A percentile compares a stretch with the other conserved stretches of the same genome.
These are phyloP conservation scores for Aplodontia rufa DNA, from an alignment of 2,113 vertebrate genomes.

Conservation along the genomic window DNA sequence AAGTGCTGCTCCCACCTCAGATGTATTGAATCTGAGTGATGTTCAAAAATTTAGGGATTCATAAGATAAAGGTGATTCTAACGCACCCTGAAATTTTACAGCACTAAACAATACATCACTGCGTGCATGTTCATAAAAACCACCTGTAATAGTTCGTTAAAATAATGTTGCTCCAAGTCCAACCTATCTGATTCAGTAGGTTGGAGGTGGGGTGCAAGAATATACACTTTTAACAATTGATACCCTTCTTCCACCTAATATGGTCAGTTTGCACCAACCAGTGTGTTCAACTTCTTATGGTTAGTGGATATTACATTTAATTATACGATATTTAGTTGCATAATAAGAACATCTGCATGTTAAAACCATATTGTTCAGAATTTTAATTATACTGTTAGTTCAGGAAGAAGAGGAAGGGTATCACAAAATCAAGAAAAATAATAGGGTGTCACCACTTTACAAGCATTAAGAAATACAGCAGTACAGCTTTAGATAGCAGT, in stretches of 20 bases:
- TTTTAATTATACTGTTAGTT: constrained; percentile 42
- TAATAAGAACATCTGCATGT: background rate
- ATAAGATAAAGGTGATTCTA: background rate
- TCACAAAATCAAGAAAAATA: constrained; percentile 27
- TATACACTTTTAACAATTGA: background rate
- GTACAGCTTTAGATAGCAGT: background rate
- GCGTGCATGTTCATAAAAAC: background rate
- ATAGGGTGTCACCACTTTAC: background rate
- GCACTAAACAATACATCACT: background rate
- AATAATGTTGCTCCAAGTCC: background rate
- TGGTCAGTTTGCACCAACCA: background rate
- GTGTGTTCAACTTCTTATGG: background rate
- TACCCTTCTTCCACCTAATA: background rate
- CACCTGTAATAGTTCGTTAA: background rate
- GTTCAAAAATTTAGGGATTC: background rate
- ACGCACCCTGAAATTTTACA: background rate
- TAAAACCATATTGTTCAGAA: background rate
- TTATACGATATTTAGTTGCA: background rate
- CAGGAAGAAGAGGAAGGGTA: background rate
- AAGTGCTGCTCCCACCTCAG: background rate
- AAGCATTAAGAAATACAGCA: background rate
- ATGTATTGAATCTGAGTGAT: background rate
- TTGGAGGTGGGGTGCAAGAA: background rate
- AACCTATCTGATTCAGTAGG: background rate
- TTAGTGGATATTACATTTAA: background rate